A percentile compares a stretch with the other conserved stretches of the same genome.
phyloP scores from a whole-genome alignment of 1,140 invertebrate species.

The Pseudomyrmex sp. region DNA sequence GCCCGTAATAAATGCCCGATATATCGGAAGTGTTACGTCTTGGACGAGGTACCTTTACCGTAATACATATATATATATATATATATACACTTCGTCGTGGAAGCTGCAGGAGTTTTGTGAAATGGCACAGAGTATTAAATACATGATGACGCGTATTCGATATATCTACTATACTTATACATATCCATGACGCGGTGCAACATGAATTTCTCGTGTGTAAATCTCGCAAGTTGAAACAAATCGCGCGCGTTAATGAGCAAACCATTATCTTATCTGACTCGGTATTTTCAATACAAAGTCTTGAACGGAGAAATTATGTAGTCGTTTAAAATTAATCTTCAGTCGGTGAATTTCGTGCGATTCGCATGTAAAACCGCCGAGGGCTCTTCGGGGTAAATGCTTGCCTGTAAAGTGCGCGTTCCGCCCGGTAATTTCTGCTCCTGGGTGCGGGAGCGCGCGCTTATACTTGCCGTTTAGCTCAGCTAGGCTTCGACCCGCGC shows the following conservation, averaged over 20 bases:
- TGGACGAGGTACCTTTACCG: not conserved
- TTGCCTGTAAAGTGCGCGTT: slow-evolving; percentile 46
- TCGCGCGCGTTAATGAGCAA: no score
- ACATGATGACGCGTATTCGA: not conserved
- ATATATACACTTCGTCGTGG: no score
- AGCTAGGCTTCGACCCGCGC: slow-evolving; percentile 41
- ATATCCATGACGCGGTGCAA: no score
- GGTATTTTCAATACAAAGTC: not conserved
- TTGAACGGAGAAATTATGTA: slow-evolving; percentile 13
- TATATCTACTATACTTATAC: no score
- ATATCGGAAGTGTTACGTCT: not conserved
- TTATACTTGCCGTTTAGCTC: slow-evolving; percentile 57
- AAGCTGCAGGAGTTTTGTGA: not conserved
- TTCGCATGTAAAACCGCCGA: slow-evolving; percentile 36
- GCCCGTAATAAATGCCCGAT: slow-evolving; percentile 17
- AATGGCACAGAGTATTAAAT: slow-evolving; percentile 22
- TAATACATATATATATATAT: not conserved
- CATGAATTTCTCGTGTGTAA: no score
- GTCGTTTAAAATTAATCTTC: slow-evolving; percentile 34
- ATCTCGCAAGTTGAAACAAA: no score
- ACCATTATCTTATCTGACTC: no score
- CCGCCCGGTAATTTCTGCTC: slow-evolving; percentile 45
- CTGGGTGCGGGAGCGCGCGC: slow-evolving; percentile 3
- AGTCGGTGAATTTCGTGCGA: not conserved
- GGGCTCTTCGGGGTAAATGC: slow-evolving; percentile 39